Evolutionary conservation across 2,888 invertebrate species (phyloP).

Genomic region (Sthenelais limicola): DNA sequence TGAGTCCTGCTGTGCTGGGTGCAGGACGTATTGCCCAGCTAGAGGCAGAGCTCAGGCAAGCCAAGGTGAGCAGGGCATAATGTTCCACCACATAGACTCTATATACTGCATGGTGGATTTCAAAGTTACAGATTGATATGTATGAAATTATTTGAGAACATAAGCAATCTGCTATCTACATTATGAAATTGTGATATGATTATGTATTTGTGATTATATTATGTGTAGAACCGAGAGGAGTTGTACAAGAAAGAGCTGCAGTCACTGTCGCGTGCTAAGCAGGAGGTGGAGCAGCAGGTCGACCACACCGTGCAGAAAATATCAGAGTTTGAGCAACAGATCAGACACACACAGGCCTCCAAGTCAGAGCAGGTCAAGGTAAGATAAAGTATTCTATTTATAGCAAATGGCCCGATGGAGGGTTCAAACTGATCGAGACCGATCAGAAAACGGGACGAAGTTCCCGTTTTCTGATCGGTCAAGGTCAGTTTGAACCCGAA

Average conservation of each 20-base stretch:
- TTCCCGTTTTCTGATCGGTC: too few relatives aligned
- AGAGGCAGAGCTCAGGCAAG: constrained; percentile 61
- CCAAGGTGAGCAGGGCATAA: constrained; percentile 56
- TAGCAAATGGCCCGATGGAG: too few relatives aligned
- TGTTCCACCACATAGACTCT: not conserved
- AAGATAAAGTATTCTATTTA: not conserved
- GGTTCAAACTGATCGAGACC: too few relatives aligned
- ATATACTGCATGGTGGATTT: not conserved
- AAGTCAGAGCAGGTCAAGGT: constrained; percentile 44
- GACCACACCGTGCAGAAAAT: constrained; percentile 41
- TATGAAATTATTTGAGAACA: too few relatives aligned
- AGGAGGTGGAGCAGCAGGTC: constrained; percentile 44
- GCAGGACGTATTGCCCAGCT: constrained; percentile 60
- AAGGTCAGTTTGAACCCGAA: too few relatives aligned
- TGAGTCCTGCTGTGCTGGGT: constrained; percentile 54
- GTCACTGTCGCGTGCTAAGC: constrained; percentile 35
- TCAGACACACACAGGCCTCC: constrained; percentile 5
- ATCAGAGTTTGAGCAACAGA: constrained; percentile 41
- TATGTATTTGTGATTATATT: not conserved
- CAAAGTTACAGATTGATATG: too few relatives aligned
- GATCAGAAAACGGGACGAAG: not conserved
- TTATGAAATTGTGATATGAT: too few relatives aligned
- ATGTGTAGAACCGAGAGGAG: constrained; percentile 23
- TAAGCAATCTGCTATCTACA: too few relatives aligned
- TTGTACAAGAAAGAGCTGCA: constrained; percentile 34